Evolutionary conservation across 30 jellyfish, hydroid and myxozoan species (phyloP).

Genomic region (Chrysaora quinquecirrha): DNA sequence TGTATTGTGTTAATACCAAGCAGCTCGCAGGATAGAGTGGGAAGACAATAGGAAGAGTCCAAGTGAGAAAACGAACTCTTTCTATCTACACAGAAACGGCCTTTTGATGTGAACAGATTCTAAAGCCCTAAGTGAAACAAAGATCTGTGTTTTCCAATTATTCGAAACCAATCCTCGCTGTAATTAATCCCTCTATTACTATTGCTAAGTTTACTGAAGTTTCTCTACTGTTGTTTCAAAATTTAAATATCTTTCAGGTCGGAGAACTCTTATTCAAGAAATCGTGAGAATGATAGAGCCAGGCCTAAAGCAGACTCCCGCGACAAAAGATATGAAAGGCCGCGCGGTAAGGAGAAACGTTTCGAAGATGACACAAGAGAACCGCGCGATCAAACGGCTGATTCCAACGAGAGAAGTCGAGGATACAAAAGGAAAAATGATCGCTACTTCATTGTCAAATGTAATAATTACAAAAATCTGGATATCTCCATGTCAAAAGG

Average conservation of each 20-base stretch:
- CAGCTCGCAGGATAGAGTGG: no score
- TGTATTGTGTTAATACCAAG: no score
- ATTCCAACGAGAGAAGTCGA: slow-evolving; percentile 12
- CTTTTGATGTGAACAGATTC: no score
- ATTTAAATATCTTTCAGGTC: background rate
- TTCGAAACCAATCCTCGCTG: no score
- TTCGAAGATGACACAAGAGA: slow-evolving; percentile 4
- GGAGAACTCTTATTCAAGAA: slow-evolving; percentile 12
- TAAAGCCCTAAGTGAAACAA: no score
- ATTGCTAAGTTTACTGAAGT: no score
- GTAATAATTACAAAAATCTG: slow-evolving; percentile 90
- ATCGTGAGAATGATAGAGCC: slow-evolving; percentile 27
- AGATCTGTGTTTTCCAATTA: no score
- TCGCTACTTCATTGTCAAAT: slow-evolving; percentile 84
- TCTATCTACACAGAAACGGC: no score
- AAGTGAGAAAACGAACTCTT: no score
- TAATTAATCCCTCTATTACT: no score
- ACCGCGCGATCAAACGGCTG: slow-evolving; percentile 20
- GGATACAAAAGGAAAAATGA: slow-evolving; percentile 6
- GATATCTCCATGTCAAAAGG: slow-evolving; percentile 85
- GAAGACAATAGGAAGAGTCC: no score
- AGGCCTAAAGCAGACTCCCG: slow-evolving; percentile 30
- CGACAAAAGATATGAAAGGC: slow-evolving; percentile 24
- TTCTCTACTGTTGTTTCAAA: no score
- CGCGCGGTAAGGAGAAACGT: slow-evolving; percentile 36